Conservation (phyloP, 2,113 vertebrate genomes). For the Chamaea fasciata region DNA sequence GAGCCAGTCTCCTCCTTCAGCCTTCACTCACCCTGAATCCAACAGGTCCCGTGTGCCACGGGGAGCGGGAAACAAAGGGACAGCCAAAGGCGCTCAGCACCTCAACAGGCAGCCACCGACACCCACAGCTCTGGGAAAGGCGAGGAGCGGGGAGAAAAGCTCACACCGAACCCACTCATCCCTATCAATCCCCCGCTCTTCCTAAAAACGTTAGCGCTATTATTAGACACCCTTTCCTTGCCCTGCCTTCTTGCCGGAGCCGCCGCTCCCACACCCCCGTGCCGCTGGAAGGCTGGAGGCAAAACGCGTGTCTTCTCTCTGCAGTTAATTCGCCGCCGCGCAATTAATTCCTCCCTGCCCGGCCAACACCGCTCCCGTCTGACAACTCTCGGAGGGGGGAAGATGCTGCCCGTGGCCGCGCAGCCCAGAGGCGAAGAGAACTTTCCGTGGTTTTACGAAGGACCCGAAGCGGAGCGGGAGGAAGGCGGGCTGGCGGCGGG, state of each 20-base stretch:
- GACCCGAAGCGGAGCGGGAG: rapidly evolving
- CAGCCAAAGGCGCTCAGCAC: background rate
- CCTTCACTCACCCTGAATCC: rapidly evolving
- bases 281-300: background rate
- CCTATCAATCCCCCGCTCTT: background rate
- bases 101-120: background rate
- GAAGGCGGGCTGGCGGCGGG: rapidly evolving
- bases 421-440: rapidly evolving
- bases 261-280: background rate
- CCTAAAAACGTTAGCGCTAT: rapidly evolving
- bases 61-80: background rate
- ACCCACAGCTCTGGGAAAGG: background rate
- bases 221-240: background rate
- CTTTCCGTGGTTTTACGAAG: rapidly evolving
- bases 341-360: background rate
- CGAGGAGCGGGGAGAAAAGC: too few relatives aligned
- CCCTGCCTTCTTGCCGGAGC: background rate
- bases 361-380: rapidly evolving
- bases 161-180: rapidly evolving
- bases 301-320: background rate
- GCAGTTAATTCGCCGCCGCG: background rate
- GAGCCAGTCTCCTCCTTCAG: background rate
- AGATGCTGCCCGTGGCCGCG: rapidly evolving
- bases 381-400: background rate
- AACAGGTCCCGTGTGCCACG: rapidly evolving